A percentile compares a stretch with the other conserved stretches of the same genome.
Evolutionary conservation across 1,140 invertebrate species (phyloP).

Genomic region (Ruditapes philippinarum): DNA sequence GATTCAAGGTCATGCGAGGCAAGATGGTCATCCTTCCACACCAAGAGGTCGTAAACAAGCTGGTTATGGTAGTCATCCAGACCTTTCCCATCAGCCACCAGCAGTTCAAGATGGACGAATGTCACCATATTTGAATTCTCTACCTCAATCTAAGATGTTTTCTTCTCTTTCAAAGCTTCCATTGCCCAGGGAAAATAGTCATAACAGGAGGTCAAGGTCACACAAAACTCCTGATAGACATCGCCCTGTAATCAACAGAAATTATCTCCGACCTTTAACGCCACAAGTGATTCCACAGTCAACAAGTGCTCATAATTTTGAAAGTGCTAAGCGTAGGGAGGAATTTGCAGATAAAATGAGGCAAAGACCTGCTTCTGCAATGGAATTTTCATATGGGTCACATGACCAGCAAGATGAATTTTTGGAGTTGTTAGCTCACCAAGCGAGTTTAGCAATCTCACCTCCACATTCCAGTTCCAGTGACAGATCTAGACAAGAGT

Average conservation of each 20-base stretch:
- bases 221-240: slow-evolving; percentile 33
- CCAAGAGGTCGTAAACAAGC: slow-evolving; percentile 20
- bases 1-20: background rate
- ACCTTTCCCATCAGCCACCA: slow-evolving; percentile 28
- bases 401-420: slow-evolving; percentile 42
- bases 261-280: slow-evolving; percentile 58
- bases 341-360: slow-evolving; percentile 37
- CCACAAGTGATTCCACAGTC: slow-evolving; percentile 60
- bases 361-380: slow-evolving; percentile 59
- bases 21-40: slow-evolving; percentile 2
- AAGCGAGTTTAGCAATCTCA: slow-evolving; percentile 52
- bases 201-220: slow-evolving; percentile 48
- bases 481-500: slow-evolving; percentile 52
- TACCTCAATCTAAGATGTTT: slow-evolving; percentile 51
- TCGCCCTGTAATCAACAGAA: slow-evolving; percentile 16
- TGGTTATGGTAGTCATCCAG: slow-evolving; percentile 62
- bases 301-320: slow-evolving; percentile 62
- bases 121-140: slow-evolving; percentile 44
- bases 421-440: slow-evolving; percentile 52
- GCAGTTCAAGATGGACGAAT: slow-evolving; percentile 46
- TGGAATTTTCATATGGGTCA: slow-evolving; percentile 49
- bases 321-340: slow-evolving; percentile 48
- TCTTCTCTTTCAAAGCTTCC: slow-evolving; percentile 62
- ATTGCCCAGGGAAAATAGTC: slow-evolving; percentile 48
- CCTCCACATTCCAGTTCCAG: slow-evolving; percentile 57